Conservation (phyloP, 2,797 vertebrate species). For the Trachurus trachurus region DNA sequence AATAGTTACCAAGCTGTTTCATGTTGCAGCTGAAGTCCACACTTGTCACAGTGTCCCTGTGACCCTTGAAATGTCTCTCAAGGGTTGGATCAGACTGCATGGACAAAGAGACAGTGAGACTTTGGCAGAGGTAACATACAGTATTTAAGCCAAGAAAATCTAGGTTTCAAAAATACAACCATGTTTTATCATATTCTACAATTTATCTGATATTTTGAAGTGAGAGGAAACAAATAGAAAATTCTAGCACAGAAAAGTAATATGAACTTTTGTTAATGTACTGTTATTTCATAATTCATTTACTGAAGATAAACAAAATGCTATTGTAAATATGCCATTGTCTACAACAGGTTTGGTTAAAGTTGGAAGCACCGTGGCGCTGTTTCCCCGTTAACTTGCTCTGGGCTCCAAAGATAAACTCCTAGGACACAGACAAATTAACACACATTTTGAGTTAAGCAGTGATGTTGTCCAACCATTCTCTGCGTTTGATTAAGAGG, state of each 20-base stretch:
- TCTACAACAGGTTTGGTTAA: not conserved
- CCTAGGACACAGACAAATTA: not conserved
- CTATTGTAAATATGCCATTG: not conserved
- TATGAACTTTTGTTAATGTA: no score
- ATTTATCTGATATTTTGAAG: no score
- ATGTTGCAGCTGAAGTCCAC: conserved; percentile 93
- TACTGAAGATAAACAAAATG: no score
- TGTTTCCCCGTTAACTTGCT: conserved; percentile 13
- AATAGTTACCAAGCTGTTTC: conserved; percentile 92
- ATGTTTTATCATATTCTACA: not conserved
- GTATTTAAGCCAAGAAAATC: not conserved
- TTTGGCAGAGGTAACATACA: not conserved
- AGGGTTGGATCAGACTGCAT: conserved; percentile 92
- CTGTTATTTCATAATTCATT: no score
- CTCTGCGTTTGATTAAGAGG: not conserved
- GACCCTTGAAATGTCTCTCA: conserved; percentile 94
- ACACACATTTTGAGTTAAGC: not conserved
- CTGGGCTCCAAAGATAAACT: not conserved
- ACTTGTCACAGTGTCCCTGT: conserved; percentile 92
- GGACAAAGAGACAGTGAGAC: conserved; percentile 28
- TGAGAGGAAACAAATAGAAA: no score
- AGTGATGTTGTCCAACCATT: fast-evolving
- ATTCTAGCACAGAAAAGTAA: no score
- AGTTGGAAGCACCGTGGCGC: not conserved
- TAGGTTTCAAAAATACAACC: not conserved